Conservation (phyloP, 2,888 invertebrate species). For the Chamaedrilus cognettii region DNA sequence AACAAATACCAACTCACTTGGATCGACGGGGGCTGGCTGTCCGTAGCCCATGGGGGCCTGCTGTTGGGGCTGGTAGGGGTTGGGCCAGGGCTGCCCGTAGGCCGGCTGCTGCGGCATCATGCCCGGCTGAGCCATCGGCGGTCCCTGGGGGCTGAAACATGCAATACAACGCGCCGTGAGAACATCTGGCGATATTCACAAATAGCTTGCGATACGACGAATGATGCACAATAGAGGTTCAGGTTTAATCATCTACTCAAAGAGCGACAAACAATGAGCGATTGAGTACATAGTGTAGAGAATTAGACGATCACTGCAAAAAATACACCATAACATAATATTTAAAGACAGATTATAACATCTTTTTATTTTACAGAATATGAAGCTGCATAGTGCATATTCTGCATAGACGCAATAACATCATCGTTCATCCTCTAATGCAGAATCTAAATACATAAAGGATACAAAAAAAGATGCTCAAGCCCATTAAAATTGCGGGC, state of each 20-base stretch:
- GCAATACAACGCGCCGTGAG: too few species aligned
- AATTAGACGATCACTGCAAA: too few species aligned
- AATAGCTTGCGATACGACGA: too few species aligned
- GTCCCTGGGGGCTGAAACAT: slow-evolving; percentile 3
- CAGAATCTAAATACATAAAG: neutral
- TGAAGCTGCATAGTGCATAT: too few species aligned
- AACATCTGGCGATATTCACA: too few species aligned
- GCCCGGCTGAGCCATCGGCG: slow-evolving; percentile 15
- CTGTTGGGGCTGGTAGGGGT: slow-evolving; percentile 17
- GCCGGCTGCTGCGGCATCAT: slow-evolving; percentile 22
- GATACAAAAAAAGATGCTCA: neutral
- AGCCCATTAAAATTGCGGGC: neutral
- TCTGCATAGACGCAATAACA: too few species aligned
- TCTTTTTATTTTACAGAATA: too few species aligned
- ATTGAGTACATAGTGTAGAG: too few species aligned
- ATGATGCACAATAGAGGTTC: too few species aligned
- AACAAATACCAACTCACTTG: slow-evolving; percentile 13
- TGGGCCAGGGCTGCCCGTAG: slow-evolving; percentile 15
- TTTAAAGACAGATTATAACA: too few species aligned
- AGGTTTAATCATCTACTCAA: neutral
- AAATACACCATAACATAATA: too few species aligned
- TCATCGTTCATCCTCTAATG: neutral
- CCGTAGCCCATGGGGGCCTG: slow-evolving; percentile 6
- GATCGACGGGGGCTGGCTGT: slow-evolving; percentile 14
- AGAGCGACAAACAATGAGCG: neutral